A percentile compares a stretch with the other conserved stretches of the same genome.
phyloP scores from a whole-genome alignment of 2,888 invertebrate genomes.

The Meganola albula region DNA sequence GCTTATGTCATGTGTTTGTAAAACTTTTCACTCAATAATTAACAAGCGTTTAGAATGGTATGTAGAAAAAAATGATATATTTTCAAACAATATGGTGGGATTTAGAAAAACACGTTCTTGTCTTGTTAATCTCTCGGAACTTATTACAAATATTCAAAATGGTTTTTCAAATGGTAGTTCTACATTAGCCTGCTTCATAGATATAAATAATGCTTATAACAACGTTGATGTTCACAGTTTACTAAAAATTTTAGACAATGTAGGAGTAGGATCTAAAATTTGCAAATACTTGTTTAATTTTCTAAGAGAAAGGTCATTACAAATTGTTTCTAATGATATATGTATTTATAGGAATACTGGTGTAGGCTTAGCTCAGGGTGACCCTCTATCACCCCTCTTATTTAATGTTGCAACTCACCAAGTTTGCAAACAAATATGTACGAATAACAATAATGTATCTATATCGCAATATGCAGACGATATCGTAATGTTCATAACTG shows the following conservation, averaged over 20 bases:
- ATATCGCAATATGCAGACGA: constrained; percentile 3
- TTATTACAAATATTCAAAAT: not conserved
- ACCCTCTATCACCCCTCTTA: not conserved
- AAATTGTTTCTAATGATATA: not conserved
- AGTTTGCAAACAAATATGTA: not conserved
- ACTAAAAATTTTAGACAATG: not conserved
- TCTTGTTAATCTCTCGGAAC: not conserved
- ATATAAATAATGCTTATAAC: constrained; percentile 2
- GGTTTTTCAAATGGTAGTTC: not conserved
- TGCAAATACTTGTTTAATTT: not conserved
- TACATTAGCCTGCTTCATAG: constrained; percentile 2
- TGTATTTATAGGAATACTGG: not conserved
- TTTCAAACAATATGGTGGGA: not conserved
- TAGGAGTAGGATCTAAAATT: not conserved
- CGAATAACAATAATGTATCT: not conserved
- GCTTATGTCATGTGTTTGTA: constrained; percentile 8
- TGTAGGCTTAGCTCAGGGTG: not conserved
- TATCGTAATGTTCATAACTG: not conserved
- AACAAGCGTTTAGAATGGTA: constrained; percentile 3
- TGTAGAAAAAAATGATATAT: not conserved
- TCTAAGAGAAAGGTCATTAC: not conserved
- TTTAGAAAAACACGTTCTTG: not conserved
- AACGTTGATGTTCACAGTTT: not conserved
- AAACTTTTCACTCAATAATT: constrained; percentile 6
- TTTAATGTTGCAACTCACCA: not conserved